Base-by-base conservation (phyloP, 2,888 invertebrate species). In the Tupiocoris notatus region DNA sequence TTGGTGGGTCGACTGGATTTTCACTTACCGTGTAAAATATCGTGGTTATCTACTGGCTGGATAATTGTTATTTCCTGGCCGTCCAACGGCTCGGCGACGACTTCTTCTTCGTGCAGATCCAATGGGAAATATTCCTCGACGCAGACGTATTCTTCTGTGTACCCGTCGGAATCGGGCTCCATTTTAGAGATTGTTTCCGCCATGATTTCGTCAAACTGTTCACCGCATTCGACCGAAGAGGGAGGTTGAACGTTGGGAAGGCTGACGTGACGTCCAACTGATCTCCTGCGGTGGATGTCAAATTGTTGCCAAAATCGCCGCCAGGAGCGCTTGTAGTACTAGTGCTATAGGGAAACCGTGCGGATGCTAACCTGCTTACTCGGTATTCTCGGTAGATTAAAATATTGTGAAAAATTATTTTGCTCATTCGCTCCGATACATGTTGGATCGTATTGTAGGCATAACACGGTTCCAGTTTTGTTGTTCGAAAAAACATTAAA, bases 41-140 rank as follows among this genome's bases (percentile, higher is more conserved):
- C 79, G 66, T 79, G 77, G 59, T 76, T 59, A 39, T 79, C 77
- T 57, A 63, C 62, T 22, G 39, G 56, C 24, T 77, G 79, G 21
- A 75, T 77, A 17, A 67, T 63, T 0, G 66, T 73, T 21, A 77
- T 73, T 24, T 79, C 77, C 70, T 70, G 70, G 70, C 24, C 70
- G 24, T 70, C 70, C 17, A 58, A 54, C 9, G 70, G 17, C 56
- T 79, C 79, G 12, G 79, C 79, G n/a, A 79, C 74, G 63, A 79
- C 79, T 61, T 76, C 79, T 65, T 79, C 79, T 67, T 79, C 79
- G 68, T 79, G 79, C 17, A 77, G 74, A 39, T 77, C 79, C 23
- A 79, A 65, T 17, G 77, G 77, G 62, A 78, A 77, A 56, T 78
- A 77, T 78, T 79, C 79, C 61, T 79, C 77, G 56, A 79, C 75